phyloP scores from a whole-genome alignment of 92 coral and sea anemone species.

The Epizoanthus rinbou region DNA sequence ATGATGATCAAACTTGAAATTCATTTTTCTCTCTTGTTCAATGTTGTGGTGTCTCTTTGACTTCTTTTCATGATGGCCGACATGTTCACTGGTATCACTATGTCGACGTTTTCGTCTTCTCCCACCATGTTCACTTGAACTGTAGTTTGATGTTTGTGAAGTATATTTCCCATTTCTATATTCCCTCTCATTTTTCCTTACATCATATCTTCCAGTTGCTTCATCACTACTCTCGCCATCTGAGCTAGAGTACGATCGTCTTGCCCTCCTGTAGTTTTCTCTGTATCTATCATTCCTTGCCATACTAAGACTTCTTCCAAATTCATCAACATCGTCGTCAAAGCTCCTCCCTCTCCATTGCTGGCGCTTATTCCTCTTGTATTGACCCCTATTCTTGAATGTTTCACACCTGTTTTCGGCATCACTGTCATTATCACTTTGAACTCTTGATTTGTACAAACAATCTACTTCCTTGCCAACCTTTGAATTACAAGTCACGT shows the following conservation, averaged over 20 bases:
- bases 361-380: neutral
- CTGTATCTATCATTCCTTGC: constrained; percentile 24
- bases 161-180: constrained; percentile 24
- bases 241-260: neutral
- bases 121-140: constrained; percentile 45
- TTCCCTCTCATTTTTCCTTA: constrained; percentile 13
- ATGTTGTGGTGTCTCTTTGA: constrained; percentile 58
- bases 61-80: constrained; percentile 24
- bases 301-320: constrained; percentile 38
- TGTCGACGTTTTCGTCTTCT: constrained; percentile 26
- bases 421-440: constrained; percentile 19
- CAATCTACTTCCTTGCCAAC: neutral
- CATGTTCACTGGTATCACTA: constrained; percentile 22
- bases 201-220: constrained; percentile 23
- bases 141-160: constrained; percentile 16
- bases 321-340: constrained; percentile 1
- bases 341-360: neutral
- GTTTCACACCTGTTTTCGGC: neutral
- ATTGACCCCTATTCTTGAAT: neutral
- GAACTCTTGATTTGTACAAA: neutral
- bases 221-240: constrained; percentile 26
- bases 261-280: constrained; percentile 11
- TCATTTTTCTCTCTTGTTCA: constrained; percentile 90
- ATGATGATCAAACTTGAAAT: constrained; percentile 81
- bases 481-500: constrained; percentile 7